Percentiles rank a stretch among this genome's conserved stretches.
Evolutionary conservation across 2,888 invertebrate genomes (phyloP).

Genomic region (Tipula vernalis): DNA sequence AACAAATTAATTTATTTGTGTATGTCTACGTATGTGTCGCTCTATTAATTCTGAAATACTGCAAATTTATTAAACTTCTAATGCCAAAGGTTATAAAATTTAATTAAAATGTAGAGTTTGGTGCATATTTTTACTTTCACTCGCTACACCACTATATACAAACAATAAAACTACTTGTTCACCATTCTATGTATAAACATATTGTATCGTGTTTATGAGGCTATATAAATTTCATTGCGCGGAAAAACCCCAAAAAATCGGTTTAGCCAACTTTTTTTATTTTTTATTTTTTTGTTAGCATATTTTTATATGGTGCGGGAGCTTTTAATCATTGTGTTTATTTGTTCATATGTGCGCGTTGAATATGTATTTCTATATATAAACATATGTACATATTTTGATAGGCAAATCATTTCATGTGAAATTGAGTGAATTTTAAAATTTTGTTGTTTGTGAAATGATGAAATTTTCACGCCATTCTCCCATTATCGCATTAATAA

Average conservation of each 20-base stretch:
- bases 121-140: neutral
- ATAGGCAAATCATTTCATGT: neutral
- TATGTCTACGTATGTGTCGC: neutral
- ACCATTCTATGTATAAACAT: neutral
- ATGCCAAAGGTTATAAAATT: neutral
- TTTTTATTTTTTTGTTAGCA: neutral
- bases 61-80: neutral
- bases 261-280: neutral
- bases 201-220: neutral
- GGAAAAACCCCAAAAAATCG: neutral
- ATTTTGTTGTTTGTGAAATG: neutral
- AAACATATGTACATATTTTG: neutral
- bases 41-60: neutral
- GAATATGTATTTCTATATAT: neutral
- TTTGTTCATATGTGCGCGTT: neutral
- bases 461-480: neutral
- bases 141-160: neutral
- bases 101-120: neutral
- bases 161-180: neutral
- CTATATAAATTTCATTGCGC: neutral
- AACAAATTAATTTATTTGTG: neutral
- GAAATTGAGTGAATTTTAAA: neutral
- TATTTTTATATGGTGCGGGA: neutral
- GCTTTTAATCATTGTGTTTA: neutral
- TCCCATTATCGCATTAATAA: neutral